phyloP scores from a whole-genome alignment of 2,888 invertebrate species.

The Sturmia bella region DNA sequence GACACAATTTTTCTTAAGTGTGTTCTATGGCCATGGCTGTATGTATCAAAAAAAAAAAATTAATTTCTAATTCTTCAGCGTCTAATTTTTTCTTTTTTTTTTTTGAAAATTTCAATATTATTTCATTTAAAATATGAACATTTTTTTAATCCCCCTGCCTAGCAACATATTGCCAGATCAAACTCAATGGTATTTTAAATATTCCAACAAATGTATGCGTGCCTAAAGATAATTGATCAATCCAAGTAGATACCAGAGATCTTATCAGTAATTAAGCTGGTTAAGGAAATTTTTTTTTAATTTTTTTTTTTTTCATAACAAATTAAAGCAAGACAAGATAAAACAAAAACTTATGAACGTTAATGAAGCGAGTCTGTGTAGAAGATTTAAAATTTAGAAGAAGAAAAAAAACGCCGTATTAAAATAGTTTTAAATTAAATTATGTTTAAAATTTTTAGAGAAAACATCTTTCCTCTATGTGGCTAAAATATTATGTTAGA shows the following conservation, averaged over 20 bases:
- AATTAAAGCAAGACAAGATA: constrained; percentile 2
- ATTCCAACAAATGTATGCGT: constrained; percentile 30
- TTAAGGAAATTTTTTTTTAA: constrained; percentile 36
- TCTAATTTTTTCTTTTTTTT: not conserved
- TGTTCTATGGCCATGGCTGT: no score
- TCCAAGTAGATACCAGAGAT: constrained; percentile 19
- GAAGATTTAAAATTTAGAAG: no score
- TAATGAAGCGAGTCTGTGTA: no score
- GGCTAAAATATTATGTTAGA: no score
- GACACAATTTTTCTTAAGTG: no score
- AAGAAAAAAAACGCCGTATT: no score
- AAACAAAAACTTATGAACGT: not conserved
- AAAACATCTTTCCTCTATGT: no score
- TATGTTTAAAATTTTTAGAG: no score
- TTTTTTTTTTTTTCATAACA: not conserved
- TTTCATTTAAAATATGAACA: not conserved
- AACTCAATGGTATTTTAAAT: not conserved
- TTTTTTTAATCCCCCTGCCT: not conserved
- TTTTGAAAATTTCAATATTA: not conserved
- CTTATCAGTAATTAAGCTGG: constrained; percentile 45
- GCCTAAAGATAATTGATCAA: constrained; percentile 55
- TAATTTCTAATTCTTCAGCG: not conserved
- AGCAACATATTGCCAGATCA: constrained; percentile 31
- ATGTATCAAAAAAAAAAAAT: not conserved
- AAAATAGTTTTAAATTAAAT: no score